phyloP scores from a whole-genome alignment of 2,797 vertebrate species.

The Limosa lapponica region DNA sequence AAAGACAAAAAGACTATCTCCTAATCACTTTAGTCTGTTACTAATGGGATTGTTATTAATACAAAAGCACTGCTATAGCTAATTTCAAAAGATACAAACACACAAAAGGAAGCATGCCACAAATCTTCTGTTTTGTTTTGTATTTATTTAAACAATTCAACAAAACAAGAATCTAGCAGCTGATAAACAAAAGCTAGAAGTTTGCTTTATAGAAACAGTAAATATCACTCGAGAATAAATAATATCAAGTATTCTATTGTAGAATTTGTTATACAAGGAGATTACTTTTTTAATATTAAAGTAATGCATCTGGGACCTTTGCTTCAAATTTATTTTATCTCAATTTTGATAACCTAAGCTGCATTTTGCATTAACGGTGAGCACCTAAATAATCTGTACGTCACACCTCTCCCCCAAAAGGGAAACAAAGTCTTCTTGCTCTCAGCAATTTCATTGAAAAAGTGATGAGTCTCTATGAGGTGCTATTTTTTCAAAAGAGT shows the following conservation, averaged over 20 bases:
- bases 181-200: not conserved
- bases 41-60: not conserved
- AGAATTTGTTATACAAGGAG: not conserved
- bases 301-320: not conserved
- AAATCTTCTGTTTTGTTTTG: not conserved
- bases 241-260: not conserved
- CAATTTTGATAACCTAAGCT: not conserved
- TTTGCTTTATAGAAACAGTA: not conserved
- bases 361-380: not conserved
- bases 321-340: not conserved
- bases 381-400: not conserved
- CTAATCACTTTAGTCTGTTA: slow-evolving; percentile 12
- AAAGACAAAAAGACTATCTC: not conserved
- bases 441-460: not conserved
- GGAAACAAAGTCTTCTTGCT: not conserved
- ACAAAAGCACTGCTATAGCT: not conserved
- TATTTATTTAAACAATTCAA: not conserved
- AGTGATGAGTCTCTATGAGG: not conserved
- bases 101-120: not conserved
- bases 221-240: not conserved
- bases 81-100: slow-evolving; percentile 11
- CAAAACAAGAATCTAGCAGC: not conserved
- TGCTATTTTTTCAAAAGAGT: not conserved
- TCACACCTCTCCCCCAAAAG: not conserved
- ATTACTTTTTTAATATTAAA: not conserved